These are phyloP conservation scores for Geophilus truncorum DNA, from an alignment of 2,888 invertebrate species.

Conservation along the genomic window DNA sequence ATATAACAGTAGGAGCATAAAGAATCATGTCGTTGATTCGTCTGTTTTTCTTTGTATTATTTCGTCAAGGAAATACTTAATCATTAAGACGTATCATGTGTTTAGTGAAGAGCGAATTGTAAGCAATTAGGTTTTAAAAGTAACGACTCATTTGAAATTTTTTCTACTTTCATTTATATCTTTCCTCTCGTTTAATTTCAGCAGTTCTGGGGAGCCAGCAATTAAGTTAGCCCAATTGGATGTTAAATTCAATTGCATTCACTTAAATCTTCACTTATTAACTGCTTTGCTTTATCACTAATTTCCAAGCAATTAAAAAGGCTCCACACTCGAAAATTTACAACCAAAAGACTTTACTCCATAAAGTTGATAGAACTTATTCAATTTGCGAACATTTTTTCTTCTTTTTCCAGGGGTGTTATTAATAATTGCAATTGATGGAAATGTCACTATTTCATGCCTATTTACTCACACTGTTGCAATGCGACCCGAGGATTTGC, in stretches of 20 bases:
- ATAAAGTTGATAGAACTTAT: background rate
- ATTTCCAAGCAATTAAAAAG: constrained; percentile 6
- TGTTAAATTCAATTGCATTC: constrained; percentile 20
- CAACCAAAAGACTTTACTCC: background rate
- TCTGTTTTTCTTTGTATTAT: background rate
- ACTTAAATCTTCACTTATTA: constrained; percentile 14
- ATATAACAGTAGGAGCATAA: background rate
- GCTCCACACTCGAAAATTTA: background rate
- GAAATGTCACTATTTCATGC: background rate
- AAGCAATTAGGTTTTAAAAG: constrained; percentile 20
- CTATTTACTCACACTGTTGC: background rate
- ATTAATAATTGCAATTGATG: background rate
- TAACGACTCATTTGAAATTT: constrained; percentile 14
- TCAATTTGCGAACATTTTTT: background rate
- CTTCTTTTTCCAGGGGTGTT: background rate
- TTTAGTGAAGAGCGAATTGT: constrained; percentile 1
- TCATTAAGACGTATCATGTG: background rate
- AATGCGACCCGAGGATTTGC: background rate
- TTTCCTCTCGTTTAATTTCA: constrained; percentile 1
- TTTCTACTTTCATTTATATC: background rate
- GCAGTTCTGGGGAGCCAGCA: constrained; percentile 20
- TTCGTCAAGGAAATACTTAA: background rate
- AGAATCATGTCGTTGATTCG: background rate
- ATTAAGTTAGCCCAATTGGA: constrained; percentile 20
- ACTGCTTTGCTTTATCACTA: constrained; percentile 13